Base-by-base conservation (phyloP, 2,888 invertebrate genomes). In the Carcina quercana region DNA sequence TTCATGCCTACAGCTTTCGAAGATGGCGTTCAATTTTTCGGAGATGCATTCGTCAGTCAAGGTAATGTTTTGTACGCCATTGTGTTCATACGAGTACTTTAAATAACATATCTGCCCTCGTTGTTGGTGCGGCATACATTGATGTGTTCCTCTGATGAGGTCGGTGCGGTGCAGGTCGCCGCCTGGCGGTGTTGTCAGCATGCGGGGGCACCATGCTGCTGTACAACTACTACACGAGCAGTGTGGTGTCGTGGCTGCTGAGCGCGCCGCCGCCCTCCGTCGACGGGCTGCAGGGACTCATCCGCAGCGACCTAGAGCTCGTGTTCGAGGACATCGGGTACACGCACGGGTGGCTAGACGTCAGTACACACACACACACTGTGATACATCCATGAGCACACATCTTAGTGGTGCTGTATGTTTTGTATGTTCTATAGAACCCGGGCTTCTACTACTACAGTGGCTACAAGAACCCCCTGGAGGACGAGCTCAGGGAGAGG, bases 191-290 rank as follows among this genome's bases (percentile, higher is more conserved):
- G 0, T 56, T 73, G 0, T 73, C 76, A 2, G 60, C 71, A 2
- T 79, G 80, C 0, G 15, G 76, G 5, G 72, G 68, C 2, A 76
- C 79, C 38, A 72, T 86, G 63, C 53, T 87, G 5, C 60, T 87
- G 1, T 87, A 87, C 51, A 87, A 87, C 58, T 87, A 86, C 62
- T 87, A 87, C 59, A 87, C 87, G 1, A 87, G 87, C 34, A 87
- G 87, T 43, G 85, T 87, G 24, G 86, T 87, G 1, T 87, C 87
- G 0, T 86, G 86, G 59, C 62, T 87, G n/a, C 67, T 87, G 25
- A 86, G 70, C 34, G 82, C 82, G 0, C 73, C 78, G 1, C 70
- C 83, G 0, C 74, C 76, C 1, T 74, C 76, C 5, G 64, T 87
- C 13, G 65, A 62, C 19, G 69, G 70, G 13, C 45, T 87, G 8